Base-by-base conservation (phyloP, 2,888 invertebrate genomes). In the Agrotis ipsilon region DNA sequence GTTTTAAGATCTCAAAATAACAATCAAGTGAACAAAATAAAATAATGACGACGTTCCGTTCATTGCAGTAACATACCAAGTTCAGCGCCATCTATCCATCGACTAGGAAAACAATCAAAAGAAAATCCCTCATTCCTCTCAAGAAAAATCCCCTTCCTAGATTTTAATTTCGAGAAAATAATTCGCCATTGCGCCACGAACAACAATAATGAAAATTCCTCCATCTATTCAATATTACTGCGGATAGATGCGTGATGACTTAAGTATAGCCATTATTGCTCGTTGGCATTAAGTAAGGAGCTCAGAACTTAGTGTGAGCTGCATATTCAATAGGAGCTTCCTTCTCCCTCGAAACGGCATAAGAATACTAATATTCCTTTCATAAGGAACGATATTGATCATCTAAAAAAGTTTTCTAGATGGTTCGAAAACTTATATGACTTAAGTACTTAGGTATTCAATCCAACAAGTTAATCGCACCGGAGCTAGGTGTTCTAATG, bases 241-340 rank as follows among this genome's bases (percentile, higher is more conserved):
- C n/a, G 21, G 49, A 57, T 39, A 67, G 55, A 64, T 67, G 65
- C 65, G 62, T 67, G 72, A 82, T 69, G 80, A 82, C 73, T 83
- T 70, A 73, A 81, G 66, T 72, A 80, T 77, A 48, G 48, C 72
- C 72, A 67, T 84, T 83, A 83, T 80, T 82, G 70, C 78, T 75
- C 75, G 64, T 57, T 64, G 27, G 39, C 48, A 69, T 62, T 73
- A 73, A 80, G 73, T 59, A 68, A 69, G 73, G 69, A 78, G 80
- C 82, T 83, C 70, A 80, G 79, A 76, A 75, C 72, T 83, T 62
- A 73, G 72, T 83, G 83, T 82, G 84, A 84, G 82, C 78, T 75
- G 83, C 83, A 83, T 83, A 82, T 82, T 68, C 48, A 83, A 82
- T 84, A n/a, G 78, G 73, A 46, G 62, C 66, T 60, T 52, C 54